Evolutionary conservation across 2,888 invertebrate species (phyloP).

Genomic region (Pimpla rufipes): DNA sequence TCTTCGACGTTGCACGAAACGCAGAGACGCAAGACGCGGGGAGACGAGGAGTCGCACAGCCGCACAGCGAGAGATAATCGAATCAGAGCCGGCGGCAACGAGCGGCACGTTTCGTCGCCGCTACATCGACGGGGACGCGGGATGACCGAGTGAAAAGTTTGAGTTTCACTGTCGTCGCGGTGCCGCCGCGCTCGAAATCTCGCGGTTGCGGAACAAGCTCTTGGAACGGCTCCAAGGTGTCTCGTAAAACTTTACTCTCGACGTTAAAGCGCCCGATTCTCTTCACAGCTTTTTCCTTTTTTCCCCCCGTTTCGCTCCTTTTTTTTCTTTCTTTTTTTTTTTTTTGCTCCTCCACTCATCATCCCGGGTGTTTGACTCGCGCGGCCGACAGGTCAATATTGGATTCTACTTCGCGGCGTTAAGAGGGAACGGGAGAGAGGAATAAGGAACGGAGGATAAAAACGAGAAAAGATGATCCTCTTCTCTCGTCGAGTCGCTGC

Average conservation of each 20-base stretch:
- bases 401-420: slow-evolving; percentile 71
- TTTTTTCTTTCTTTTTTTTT: slow-evolving; percentile 37
- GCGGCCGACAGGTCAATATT: slow-evolving; percentile 73
- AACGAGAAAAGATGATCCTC: slow-evolving; percentile 26
- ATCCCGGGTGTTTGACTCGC: slow-evolving; percentile 72
- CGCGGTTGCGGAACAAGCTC: slow-evolving; percentile 63
- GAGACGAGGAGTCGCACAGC: background rate
- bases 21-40: background rate
- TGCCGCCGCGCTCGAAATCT: slow-evolving; percentile 16
- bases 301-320: slow-evolving; percentile 34
- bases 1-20: slow-evolving; percentile 25
- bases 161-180: slow-evolving; percentile 43
- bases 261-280: slow-evolving; percentile 54
- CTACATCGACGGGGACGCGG: slow-evolving; percentile 2
- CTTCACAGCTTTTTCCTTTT: slow-evolving; percentile 16
- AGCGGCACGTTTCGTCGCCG: background rate
- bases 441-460: slow-evolving; percentile 24
- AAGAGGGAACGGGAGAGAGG: slow-evolving; percentile 48
- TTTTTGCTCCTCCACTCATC: slow-evolving; percentile 56
- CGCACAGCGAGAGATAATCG: slow-evolving; percentile 26
- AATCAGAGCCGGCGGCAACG: slow-evolving; percentile 25
- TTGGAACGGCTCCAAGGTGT: slow-evolving; percentile 71
- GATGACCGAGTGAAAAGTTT: slow-evolving; percentile 52
- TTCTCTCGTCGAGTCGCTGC: background rate
- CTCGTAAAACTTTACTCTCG: slow-evolving; percentile 70